Conservation (phyloP, 2,113 vertebrate genomes). For the human region DNA sequence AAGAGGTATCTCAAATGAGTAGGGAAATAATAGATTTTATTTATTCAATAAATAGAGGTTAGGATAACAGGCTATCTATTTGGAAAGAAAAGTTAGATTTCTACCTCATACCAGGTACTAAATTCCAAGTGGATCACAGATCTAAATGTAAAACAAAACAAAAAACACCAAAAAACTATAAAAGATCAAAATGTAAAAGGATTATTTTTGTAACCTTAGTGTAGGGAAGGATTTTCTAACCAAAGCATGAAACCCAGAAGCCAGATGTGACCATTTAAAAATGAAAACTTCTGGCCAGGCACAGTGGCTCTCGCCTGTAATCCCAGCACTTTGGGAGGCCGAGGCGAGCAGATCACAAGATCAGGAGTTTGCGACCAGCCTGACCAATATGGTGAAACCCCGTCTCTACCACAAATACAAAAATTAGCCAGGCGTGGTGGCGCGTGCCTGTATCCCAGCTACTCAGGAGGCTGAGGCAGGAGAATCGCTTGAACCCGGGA, state of each 20-base stretch:
- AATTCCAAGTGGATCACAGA: conserved; percentile 39
- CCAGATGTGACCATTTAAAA: conserved; percentile 9
- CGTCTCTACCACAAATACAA: too few relatives aligned
- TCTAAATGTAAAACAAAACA: conserved; percentile 15
- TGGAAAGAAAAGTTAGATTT: conserved; percentile 45
- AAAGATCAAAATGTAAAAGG: conserved; percentile 32
- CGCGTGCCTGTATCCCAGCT: too few relatives aligned
- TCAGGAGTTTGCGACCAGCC: too few relatives aligned
- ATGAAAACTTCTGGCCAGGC: not conserved
- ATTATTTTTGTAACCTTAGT: conserved; percentile 35
- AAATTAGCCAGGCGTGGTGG: too few relatives aligned
- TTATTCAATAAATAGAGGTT: conserved; percentile 5
- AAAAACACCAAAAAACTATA: not conserved
- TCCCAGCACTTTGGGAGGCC: too few relatives aligned
- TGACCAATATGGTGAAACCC: too few relatives aligned
- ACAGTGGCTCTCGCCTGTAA: too few relatives aligned
- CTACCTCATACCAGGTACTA: not conserved
- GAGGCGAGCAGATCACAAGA: too few relatives aligned
- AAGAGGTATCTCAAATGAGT: conserved; percentile 20
- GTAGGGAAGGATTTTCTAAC: conserved; percentile 19
- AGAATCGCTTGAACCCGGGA: too few relatives aligned
- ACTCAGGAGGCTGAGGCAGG: too few relatives aligned
- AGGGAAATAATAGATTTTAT: conserved; percentile 4
- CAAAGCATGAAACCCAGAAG: conserved; percentile 33
- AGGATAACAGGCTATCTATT: not conserved